Conservation (phyloP, 2,113 vertebrate genomes). For the Neotoma lepida region DNA sequence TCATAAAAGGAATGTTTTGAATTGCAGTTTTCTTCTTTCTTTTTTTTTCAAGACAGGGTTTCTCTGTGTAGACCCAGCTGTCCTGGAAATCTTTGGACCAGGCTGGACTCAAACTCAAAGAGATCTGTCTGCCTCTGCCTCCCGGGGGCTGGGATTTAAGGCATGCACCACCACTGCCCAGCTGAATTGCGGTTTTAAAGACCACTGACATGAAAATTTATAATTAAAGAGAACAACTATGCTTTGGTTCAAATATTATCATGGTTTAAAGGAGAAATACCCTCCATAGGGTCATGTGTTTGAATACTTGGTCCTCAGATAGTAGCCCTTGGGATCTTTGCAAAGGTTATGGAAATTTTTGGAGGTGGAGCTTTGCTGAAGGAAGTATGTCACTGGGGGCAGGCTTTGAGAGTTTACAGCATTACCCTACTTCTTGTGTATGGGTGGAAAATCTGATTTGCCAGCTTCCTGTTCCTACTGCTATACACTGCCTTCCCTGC, state of each 20-base stretch:
- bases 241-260: not conserved
- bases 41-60: no score
- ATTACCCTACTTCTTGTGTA: not conserved
- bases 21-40: not conserved
- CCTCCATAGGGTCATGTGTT: not conserved
- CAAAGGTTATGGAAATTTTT: not conserved
- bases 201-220: conserved; percentile 14
- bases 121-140: no score
- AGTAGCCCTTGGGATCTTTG: no score
- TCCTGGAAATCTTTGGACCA: no score
- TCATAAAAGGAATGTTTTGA: conserved; percentile 17
- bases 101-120: no score
- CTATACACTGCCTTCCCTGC: no score
- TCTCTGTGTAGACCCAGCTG: no score
- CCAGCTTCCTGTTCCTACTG: not conserved
- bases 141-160: no score
- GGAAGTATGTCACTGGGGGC: not conserved
- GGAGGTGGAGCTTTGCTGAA: not conserved
- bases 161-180: no score
- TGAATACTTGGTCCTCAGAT: not conserved
- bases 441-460: not conserved
- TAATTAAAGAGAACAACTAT: not conserved
- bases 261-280: not conserved
- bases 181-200: conserved; percentile 13
- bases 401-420: not conserved